A percentile compares a stretch with the other conserved stretches of the same genome.
Evolutionary conservation across 2,888 invertebrate genomes (phyloP).

Genomic region (Lithophane socia): DNA sequence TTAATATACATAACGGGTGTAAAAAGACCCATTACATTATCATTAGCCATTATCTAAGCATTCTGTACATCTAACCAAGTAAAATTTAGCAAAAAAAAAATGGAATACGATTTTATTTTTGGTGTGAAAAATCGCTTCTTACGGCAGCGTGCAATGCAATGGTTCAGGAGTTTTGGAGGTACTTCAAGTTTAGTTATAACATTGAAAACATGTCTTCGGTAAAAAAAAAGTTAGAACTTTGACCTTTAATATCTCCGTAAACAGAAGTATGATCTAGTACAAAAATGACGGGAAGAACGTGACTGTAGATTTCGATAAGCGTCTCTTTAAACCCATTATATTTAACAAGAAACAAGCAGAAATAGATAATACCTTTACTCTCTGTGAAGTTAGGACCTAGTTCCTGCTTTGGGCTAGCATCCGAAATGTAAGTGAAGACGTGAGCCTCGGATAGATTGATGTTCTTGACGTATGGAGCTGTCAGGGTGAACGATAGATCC

Average conservation of each 20-base stretch:
- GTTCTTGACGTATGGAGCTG: slow-evolving; percentile 64
- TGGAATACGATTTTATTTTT: background rate
- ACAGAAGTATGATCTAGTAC: too few species aligned
- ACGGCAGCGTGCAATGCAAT: background rate
- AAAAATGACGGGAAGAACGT: background rate
- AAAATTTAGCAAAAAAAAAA: background rate
- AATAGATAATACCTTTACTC: slow-evolving; percentile 64
- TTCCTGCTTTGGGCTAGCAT: slow-evolving; percentile 35
- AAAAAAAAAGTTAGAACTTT: background rate
- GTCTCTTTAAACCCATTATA: background rate
- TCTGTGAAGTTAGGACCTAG: slow-evolving; percentile 62
- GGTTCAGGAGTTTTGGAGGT: background rate
- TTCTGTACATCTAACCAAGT: background rate
- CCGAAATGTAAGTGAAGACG: slow-evolving; percentile 58
- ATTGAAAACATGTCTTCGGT: too few species aligned
- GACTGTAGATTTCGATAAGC: background rate
- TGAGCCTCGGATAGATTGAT: slow-evolving; percentile 55
- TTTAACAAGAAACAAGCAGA: background rate
- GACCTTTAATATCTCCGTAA: too few species aligned
- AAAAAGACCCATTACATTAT: background rate
- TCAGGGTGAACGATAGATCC: slow-evolving; percentile 69
- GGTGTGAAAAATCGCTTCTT: background rate
- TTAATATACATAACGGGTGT: background rate
- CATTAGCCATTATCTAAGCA: background rate
- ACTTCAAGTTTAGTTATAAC: background rate